A percentile compares a stretch with the other conserved stretches of the same genome.
These are phyloP conservation scores for Drosophila birchii DNA, from an alignment of 2,888 invertebrate species.

Conservation along the genomic window DNA sequence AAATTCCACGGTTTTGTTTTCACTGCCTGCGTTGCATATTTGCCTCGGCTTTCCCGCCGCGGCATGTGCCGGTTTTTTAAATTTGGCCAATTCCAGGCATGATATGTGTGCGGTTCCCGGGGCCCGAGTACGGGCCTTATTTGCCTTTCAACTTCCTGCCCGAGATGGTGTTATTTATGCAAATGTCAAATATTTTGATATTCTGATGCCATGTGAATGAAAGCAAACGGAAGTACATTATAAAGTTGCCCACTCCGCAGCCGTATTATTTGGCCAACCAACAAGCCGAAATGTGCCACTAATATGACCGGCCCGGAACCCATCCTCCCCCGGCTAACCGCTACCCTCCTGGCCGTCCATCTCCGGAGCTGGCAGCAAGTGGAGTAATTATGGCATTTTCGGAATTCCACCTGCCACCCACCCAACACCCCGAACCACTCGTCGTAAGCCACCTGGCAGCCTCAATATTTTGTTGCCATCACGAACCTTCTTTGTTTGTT, in stretches of 20 bases:
- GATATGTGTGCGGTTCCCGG: conserved; percentile 43
- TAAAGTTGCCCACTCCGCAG: conserved; percentile 57
- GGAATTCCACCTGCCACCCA: conserved; percentile 49
- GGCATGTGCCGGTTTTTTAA: conserved; percentile 48
- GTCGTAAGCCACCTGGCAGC: conserved; percentile 12
- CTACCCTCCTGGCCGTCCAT: conserved; percentile 7
- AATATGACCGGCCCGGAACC: conserved; percentile 55
- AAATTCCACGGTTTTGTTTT: conserved; percentile 50
- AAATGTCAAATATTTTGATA: conserved; percentile 80
- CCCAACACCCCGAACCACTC: not conserved
- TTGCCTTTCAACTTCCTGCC: conserved; percentile 40
- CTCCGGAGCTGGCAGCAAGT: conserved; percentile 49
- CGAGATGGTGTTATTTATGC: conserved; percentile 70
- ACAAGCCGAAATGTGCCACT: conserved; percentile 70
- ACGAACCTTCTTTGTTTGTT: conserved; percentile 42
- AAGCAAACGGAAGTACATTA: conserved; percentile 77
- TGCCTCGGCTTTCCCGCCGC: conserved; percentile 8
- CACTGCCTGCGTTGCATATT: conserved; percentile 59
- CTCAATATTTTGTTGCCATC: conserved; percentile 51
- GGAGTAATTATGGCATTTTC: conserved; percentile 76
- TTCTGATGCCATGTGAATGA: conserved; percentile 75
- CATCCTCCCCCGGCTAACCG: not conserved
- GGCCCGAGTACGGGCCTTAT: conserved; percentile 31
- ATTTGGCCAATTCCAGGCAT: conserved; percentile 67
- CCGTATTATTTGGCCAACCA: conserved; percentile 69